These are phyloP conservation scores for Anoplolepis gracilipes DNA, from an alignment of 1,140 invertebrate species.

Conservation along the genomic window DNA sequence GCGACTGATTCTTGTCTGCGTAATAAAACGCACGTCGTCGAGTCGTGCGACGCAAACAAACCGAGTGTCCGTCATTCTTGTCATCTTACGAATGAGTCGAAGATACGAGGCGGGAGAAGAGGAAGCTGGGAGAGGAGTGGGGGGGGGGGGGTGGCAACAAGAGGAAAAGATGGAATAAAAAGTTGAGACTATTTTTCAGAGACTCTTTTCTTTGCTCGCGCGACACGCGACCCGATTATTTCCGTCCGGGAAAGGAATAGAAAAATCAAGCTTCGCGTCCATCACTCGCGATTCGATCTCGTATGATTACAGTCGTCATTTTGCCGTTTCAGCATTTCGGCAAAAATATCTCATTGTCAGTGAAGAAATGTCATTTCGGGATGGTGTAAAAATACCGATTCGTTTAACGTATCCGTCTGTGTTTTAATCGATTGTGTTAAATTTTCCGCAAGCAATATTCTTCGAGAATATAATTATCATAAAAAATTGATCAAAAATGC, in stretches of 20 bases:
- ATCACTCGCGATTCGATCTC: constrained; percentile 39
- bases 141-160: too few relatives aligned
- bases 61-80: constrained; percentile 31
- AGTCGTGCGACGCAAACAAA: constrained; percentile 32
- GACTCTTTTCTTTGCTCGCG: constrained; percentile 6
- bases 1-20: constrained; percentile 1
- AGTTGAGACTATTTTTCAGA: constrained; percentile 51
- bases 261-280: constrained; percentile 37
- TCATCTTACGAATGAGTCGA: constrained; percentile 26
- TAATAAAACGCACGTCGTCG: neutral
- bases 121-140: too few relatives aligned
- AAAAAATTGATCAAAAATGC: constrained; percentile 11
- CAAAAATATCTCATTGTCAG: constrained; percentile 14
- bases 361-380: constrained; percentile 8
- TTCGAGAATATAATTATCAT: constrained; percentile 5
- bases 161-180: neutral
- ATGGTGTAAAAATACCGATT: neutral
- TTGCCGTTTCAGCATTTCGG: constrained; percentile 35
- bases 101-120: neutral
- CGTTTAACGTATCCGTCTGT: neutral
- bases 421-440: constrained; percentile 15
- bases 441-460: neutral
- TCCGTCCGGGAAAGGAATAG: neutral
- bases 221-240: constrained; percentile 51
- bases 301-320: constrained; percentile 49